Base-by-base conservation (phyloP, 2,888 invertebrate species). In the Pardosa pseudoannulata region DNA sequence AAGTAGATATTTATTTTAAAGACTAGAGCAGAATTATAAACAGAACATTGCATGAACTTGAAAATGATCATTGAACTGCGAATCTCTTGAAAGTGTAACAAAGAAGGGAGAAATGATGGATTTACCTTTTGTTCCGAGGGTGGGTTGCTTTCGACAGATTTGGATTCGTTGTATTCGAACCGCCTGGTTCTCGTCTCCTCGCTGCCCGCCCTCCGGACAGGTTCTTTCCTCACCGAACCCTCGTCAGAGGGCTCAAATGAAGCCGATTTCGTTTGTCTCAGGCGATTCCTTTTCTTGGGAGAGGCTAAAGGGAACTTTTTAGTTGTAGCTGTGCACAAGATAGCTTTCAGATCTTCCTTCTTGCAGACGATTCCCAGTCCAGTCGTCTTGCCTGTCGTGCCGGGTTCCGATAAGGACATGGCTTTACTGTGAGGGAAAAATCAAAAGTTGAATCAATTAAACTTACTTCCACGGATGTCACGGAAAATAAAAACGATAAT, bases 361-460 rank as follows among this genome's bases (percentile, higher is more conserved):
- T 78, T 85, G 71, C 88, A 88, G 27, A 88, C 88, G 29, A 88
- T 88, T 0, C 88, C 88, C 19, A 86, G 62, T 28, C 75, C 67
- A 31, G 71, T 36, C 6, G 86, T 74, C n/a, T 67, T 70, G 28
- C 79, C 74, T 5, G 86, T 79, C 27, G 78, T 36, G 11, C 79
- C 86, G 6, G 86, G 86, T 32, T 79, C 86, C 16, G 79, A 79
- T 1, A 79, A 56, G 62, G 85, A 86, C 83, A 83, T 83, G 19
- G 78, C 78, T 68, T 83, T 83, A 67, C 83, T 83, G 41, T 11
- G 46, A 36, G 31, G 19, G 6, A 65, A 29, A n/a, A n/a, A n/a
- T n/a, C n/a, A n/a, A n/a, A n/a, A n/a, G n/a, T n/a, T n/a, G n/a
- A n/a, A n/a, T n/a, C n/a, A n/a, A n/a, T n/a, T n/a, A n/a, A n/a